phyloP scores from a whole-genome alignment of 1,140 invertebrate genomes.

The Bombus fervidus region DNA sequence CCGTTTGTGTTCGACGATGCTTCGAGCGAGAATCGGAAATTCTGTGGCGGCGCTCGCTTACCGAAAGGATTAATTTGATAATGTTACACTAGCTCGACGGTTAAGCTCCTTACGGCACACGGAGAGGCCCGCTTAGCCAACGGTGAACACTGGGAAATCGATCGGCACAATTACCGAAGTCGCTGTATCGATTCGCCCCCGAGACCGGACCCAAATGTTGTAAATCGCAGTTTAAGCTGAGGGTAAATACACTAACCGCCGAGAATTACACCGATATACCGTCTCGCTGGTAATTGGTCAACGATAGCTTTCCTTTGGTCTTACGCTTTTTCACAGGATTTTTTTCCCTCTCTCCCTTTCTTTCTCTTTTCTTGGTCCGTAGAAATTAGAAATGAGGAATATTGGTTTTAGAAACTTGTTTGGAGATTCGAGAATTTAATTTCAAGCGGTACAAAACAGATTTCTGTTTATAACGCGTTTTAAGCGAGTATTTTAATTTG shows the following conservation, averaged over 20 bases:
- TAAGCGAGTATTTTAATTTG: too few species aligned
- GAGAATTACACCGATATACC: constrained; percentile 31
- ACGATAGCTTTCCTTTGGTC: not conserved
- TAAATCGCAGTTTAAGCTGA: constrained; percentile 36
- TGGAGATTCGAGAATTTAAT: not conserved
- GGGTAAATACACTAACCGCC: constrained; percentile 14
- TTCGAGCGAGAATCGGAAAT: not conserved
- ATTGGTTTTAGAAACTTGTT: not conserved
- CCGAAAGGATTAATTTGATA: constrained; percentile 42
- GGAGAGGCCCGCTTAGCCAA: not conserved
- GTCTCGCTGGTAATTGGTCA: not conserved
- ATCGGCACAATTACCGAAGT: constrained; percentile 49
- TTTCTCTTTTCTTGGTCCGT: not conserved
- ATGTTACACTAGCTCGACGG: not conserved
- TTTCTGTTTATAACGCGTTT: too few species aligned
- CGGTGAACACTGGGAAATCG: constrained; percentile 26
- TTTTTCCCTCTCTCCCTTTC: not conserved
- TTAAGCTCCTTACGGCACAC: constrained; percentile 26
- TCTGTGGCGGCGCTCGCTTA: not conserved
- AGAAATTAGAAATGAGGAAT: not conserved
- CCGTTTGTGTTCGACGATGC: not conserved
- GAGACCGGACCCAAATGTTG: constrained; percentile 9
- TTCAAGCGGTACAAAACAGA: not conserved
- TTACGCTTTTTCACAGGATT: not conserved
- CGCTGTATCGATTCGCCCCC: constrained; percentile 43